A percentile compares a stretch with the other conserved stretches of the same genome.
phyloP scores from a whole-genome alignment of 2,888 invertebrate species.

The Anoplius nigerrimus region DNA sequence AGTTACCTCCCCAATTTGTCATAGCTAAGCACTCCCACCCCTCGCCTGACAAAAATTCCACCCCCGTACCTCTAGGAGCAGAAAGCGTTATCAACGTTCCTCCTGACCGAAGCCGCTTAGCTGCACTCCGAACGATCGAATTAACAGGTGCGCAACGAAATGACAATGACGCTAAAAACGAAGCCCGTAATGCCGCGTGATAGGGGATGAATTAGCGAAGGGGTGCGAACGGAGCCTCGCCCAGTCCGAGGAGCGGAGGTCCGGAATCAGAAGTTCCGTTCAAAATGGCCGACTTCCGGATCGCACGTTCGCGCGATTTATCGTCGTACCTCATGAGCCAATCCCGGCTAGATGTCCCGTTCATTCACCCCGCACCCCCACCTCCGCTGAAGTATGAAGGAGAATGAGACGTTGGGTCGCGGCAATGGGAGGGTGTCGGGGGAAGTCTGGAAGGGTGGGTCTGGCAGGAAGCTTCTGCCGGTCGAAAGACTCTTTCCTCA shows the following conservation, averaged over 20 bases:
- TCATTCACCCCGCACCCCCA: conserved; percentile 13
- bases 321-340: too few relatives aligned
- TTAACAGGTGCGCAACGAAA: conserved; percentile 4
- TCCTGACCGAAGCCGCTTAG: conserved; percentile 13
- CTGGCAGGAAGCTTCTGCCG: conserved; percentile 2
- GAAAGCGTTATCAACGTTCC: conserved; percentile 29
- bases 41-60: conserved; percentile 41
- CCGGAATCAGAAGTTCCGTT: too few relatives aligned
- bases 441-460: too few relatives aligned
- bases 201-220: too few relatives aligned
- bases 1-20: conserved; percentile 55
- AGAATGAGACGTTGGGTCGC: too few relatives aligned
- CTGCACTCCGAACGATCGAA: background rate
- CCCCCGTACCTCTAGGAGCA: conserved; percentile 16
- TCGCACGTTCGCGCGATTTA: too few relatives aligned
- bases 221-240: too few relatives aligned
- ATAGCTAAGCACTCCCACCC: conserved; percentile 40
- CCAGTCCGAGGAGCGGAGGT: too few relatives aligned
- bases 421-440: too few relatives aligned
- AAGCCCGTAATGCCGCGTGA: background rate
- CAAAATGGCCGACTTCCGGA: too few relatives aligned
- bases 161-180: too few relatives aligned
- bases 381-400: conserved; percentile 11
- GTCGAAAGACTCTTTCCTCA: background rate
- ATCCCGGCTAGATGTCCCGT: background rate